phyloP scores from a whole-genome alignment of 2,888 invertebrate genomes.

The Protodeltote pygarga region DNA sequence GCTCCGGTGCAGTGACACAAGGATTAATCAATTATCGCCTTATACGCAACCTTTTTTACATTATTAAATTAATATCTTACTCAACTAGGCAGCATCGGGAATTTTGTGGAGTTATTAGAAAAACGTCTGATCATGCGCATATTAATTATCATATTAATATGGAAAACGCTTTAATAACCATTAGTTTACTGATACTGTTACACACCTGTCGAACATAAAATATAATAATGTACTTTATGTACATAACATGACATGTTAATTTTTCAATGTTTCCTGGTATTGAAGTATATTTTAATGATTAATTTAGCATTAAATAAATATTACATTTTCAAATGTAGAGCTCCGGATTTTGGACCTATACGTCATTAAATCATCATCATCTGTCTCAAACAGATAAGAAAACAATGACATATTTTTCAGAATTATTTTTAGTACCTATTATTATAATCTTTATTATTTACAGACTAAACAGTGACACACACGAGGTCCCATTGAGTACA shows the following conservation, averaged over 20 bases:
- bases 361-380: too few species aligned
- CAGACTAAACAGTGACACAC: too few species aligned
- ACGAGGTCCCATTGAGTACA: too few species aligned
- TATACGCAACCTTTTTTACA: conserved; percentile 40
- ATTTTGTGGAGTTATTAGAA: conserved; percentile 19
- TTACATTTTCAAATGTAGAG: too few species aligned
- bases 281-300: conserved; percentile 10
- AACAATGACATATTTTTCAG: too few species aligned
- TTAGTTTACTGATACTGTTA: conserved; percentile 12
- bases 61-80: conserved; percentile 61
- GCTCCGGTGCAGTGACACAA: conserved; percentile 34
- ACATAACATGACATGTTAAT: conserved; percentile 2
- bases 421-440: too few species aligned
- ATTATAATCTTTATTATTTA: too few species aligned
- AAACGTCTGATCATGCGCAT: conserved; percentile 15
- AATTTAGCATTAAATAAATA: conserved; percentile 5
- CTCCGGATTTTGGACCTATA: too few species aligned
- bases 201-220: conserved; percentile 28
- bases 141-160: conserved; percentile 26
- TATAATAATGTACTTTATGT: conserved; percentile 7
- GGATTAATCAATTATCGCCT: conserved; percentile 56
- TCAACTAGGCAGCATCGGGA: conserved; percentile 47
- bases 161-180: conserved; percentile 15
- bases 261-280: conserved; percentile 17
- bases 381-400: too few species aligned